These are phyloP conservation scores for Polypedilum vanderplanki DNA, from an alignment of 1,140 invertebrate genomes.

Conservation along the genomic window DNA sequence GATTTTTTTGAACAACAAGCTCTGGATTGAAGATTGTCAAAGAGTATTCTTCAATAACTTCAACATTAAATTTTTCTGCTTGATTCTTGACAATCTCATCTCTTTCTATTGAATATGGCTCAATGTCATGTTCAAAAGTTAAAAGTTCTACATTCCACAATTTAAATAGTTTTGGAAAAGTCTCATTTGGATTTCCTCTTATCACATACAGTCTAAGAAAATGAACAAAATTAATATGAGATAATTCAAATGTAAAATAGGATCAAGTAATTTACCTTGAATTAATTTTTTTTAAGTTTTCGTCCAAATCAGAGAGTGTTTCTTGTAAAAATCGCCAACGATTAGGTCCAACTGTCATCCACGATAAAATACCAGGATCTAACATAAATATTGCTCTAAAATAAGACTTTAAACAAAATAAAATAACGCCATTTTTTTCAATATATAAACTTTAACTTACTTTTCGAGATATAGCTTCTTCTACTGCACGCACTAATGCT, in stretches of 20 bases:
- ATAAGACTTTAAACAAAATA: conserved; percentile 44
- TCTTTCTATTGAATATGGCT: conserved; percentile 56
- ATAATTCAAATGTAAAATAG: too few species aligned
- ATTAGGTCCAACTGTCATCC: conserved; percentile 56
- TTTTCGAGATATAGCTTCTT: conserved; percentile 40
- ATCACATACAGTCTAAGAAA: conserved; percentile 55
- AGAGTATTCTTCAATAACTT: conserved; percentile 54
- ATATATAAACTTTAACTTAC: conserved; percentile 20
- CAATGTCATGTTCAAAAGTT: conserved; percentile 63
- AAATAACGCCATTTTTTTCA: too few species aligned
- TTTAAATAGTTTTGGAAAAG: conserved; percentile 57
- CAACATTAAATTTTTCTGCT: conserved; percentile 51
- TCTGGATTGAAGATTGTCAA: conserved; percentile 66
- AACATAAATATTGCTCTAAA: conserved; percentile 61
- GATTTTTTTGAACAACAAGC: conserved; percentile 55
- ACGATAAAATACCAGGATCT: conserved; percentile 57
- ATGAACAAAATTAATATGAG: conserved; percentile 7
- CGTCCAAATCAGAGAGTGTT: conserved; percentile 58
- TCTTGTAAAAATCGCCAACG: conserved; percentile 63
- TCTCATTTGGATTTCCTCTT: conserved; percentile 54
- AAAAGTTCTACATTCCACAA: conserved; percentile 60
- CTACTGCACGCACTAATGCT: conserved; percentile 52
- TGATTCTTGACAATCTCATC: conserved; percentile 56
- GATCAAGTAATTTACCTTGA: too few species aligned
- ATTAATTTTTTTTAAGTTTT: conserved; percentile 50